Evolutionary conservation across 2,797 vertebrate species (phyloP).

Genomic region (Phaenicophaeus curvirostris): DNA sequence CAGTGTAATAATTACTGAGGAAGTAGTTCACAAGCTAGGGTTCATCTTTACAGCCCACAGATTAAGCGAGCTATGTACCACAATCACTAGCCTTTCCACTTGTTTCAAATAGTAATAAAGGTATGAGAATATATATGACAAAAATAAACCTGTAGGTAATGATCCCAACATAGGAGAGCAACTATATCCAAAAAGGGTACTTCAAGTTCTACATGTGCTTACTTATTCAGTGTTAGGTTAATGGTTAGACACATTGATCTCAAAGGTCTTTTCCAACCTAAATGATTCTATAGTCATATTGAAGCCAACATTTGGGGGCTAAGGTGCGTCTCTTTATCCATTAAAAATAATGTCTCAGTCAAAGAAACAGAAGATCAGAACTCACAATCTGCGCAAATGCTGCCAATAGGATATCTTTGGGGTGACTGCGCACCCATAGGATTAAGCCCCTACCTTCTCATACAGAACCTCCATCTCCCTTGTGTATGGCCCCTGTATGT

Average conservation of each 20-base stretch:
- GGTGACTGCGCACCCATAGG: not conserved
- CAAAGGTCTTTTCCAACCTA: not conserved
- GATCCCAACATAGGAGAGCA: not conserved
- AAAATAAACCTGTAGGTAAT: not conserved
- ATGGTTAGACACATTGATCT: not conserved
- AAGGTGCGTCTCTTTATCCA: not conserved
- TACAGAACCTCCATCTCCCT: not conserved
- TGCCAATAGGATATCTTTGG: not conserved
- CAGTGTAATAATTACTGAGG: constrained; percentile 14
- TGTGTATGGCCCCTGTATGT: accelerated
- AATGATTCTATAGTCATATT: not conserved
- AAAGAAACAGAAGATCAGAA: not conserved
- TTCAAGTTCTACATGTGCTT: not conserved
- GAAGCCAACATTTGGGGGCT: not conserved
- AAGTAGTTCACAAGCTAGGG: not conserved
- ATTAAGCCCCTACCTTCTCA: not conserved
- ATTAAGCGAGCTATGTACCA: not conserved
- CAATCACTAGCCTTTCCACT: not conserved
- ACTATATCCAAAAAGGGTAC: not conserved
- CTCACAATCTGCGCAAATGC: not conserved
- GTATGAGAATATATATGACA: not conserved
- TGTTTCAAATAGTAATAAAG: not conserved
- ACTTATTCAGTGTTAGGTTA: not conserved
- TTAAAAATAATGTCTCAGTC: not conserved
- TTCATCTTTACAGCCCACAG: not conserved